A percentile compares a stretch with the other conserved stretches of the same genome.
phyloP scores from a whole-genome alignment of 2,888 invertebrate species.

The Drosophila limbata region DNA sequence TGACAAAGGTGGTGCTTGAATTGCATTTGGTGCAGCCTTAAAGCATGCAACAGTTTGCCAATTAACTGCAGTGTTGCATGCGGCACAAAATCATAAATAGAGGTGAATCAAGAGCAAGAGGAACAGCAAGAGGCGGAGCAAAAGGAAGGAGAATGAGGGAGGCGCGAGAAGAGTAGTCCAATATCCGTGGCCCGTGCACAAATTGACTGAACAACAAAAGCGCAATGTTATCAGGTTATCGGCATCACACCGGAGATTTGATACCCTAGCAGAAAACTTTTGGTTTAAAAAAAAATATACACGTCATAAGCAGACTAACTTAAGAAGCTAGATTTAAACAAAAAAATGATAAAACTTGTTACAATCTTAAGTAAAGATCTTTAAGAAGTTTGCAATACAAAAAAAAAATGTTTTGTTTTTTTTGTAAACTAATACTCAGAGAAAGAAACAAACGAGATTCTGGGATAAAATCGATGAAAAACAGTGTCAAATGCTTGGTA shows the following conservation, averaged over 20 bases:
- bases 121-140: too few relatives aligned
- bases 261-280: neutral
- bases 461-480: too few relatives aligned
- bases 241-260: neutral
- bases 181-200: constrained; percentile 14
- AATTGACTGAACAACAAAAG: constrained; percentile 36
- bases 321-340: too few relatives aligned
- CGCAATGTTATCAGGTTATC: neutral
- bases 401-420: too few relatives aligned
- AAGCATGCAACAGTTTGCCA: constrained; percentile 39
- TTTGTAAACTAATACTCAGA: too few relatives aligned
- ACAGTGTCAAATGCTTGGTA: too few relatives aligned
- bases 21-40: constrained; percentile 24
- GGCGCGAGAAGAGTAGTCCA: neutral
- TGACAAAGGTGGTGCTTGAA: constrained; percentile 18
- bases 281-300: neutral
- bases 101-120: neutral
- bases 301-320: too few relatives aligned
- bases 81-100: neutral
- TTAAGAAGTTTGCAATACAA: too few relatives aligned
- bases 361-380: too few relatives aligned
- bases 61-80: constrained; percentile 9
- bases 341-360: too few relatives aligned
- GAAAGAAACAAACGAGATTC: too few relatives aligned
- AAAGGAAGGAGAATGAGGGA: too few relatives aligned